Evolutionary conservation across 2,113 vertebrate genomes (phyloP), one percentile per base, ranked within the genome.

Genomic region (Zosterops borbonicus): DNA sequence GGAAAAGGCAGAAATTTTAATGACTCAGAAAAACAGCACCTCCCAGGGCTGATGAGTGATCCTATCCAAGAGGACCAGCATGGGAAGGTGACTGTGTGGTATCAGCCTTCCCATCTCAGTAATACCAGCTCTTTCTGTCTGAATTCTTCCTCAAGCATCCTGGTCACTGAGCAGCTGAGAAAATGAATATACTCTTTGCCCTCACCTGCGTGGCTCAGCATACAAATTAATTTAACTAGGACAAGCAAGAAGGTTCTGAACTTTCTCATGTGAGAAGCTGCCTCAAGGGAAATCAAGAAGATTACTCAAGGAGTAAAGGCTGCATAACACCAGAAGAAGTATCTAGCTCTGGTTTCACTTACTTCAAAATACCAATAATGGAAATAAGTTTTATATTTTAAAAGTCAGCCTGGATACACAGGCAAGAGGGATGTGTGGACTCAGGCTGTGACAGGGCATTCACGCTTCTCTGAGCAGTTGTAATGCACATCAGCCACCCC

Each of bases 151-250:
- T 67, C 63, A 52, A 85, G 47, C 58, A 71, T 75, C 65, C 70
- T 82, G 73, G 81, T 47, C 87, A 85, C 68, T 31, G 14, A 89
- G 78, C 84, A 96, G 84, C 83, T 89, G 52, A 79, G 65, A 63
- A 55, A 29, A 86, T 60, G n/a, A 86, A 87, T 81, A 1, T 42
- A 78, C 9, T 87, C 63, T 86, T 33, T 55, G 55, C 69, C 74
- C 74, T 76, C 69, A 79, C 85, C 92, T 93, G 84, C 70, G 6
- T 87, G 92, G 81, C 56, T 95, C 74, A 71, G 86, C 70, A 89
- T 92, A 89, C 64, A 84, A 65, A 81, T 94, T 73, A 77, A 77
- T 83, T 91, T 77, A 93, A 86, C 59, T 74, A 50, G 89, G 89
- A 82, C 62, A 84, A 60, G 27, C 60, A 75, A 71, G 58, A 91